Percentiles rank a stretch among this genome's conserved stretches.
Conservation (phyloP, 2,113 vertebrate species). For the Promerops cafer region DNA sequence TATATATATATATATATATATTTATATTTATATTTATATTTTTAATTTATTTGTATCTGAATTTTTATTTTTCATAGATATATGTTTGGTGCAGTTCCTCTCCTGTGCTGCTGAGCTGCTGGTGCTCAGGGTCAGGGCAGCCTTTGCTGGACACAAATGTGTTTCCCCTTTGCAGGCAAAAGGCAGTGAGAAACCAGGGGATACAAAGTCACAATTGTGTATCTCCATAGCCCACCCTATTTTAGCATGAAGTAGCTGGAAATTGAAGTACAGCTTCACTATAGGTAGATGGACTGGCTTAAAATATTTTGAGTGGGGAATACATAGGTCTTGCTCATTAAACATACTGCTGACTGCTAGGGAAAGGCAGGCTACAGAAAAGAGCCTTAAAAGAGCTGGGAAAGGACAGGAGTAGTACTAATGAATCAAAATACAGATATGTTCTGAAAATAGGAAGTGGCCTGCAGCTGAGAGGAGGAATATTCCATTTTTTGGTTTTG, state of each 20-base stretch:
- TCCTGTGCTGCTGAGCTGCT: neutral
- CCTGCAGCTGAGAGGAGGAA: neutral
- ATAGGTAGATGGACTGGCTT: neutral
- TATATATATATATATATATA: neutral
- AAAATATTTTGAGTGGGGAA: neutral
- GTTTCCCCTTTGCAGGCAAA: neutral
- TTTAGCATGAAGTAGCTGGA: neutral
- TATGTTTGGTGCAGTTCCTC: neutral
- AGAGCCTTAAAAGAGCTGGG: neutral
- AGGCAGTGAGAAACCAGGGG: neutral
- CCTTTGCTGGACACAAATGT: neutral
- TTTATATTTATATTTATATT: neutral
- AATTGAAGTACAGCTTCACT: neutral
- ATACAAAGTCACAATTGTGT: neutral
- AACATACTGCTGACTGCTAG: neutral
- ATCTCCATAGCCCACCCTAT: fast-evolving
- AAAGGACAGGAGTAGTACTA: neutral
- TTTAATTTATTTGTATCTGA: neutral
- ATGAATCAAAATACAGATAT: neutral
- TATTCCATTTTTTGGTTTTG: neutral
- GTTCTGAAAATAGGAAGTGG: neutral
- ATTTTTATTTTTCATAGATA: neutral
- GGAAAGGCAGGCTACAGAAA: too few relatives aligned
- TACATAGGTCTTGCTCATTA: neutral
- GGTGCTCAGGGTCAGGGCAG: neutral